Percentiles rank a stretch among this genome's conserved stretches.
Conservation (phyloP, 2,888 invertebrate genomes). For the Drosophila prostipennis region DNA sequence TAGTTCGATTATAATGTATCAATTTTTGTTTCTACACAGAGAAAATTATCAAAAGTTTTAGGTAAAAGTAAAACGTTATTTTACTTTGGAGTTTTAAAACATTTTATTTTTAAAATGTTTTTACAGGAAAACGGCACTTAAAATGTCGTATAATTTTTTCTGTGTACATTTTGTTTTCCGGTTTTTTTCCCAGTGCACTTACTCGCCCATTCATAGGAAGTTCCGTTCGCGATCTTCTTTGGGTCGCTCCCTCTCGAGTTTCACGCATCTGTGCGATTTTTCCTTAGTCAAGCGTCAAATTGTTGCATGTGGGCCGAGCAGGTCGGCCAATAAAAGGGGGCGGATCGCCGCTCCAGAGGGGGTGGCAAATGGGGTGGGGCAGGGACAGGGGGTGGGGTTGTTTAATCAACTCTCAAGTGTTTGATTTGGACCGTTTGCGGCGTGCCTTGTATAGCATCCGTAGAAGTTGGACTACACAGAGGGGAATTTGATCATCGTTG, state of each 20-base stretch:
- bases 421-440: constrained; percentile 71
- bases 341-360: background rate
- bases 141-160: too few species aligned
- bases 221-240: constrained; percentile 20
- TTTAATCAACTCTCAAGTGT: constrained; percentile 76
- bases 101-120: too few species aligned
- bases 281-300: constrained; percentile 69
- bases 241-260: constrained; percentile 40
- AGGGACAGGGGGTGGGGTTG: constrained; percentile 13
- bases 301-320: constrained; percentile 68
- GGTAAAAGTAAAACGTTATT: too few species aligned
- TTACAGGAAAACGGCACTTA: too few species aligned
- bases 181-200: constrained; percentile 5
- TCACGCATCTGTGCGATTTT: constrained; percentile 72
- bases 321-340: constrained; percentile 13
- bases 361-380: constrained; percentile 8
- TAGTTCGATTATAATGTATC: too few species aligned
- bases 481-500: background rate
- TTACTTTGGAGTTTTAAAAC: too few species aligned
- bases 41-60: too few species aligned
- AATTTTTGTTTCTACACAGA: too few species aligned
- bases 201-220: constrained; percentile 28
- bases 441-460: constrained; percentile 34
- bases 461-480: constrained; percentile 7
- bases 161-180: too few species aligned